phyloP scores from a whole-genome alignment of 2,797 vertebrate genomes.

The Pitangus sulphuratus region DNA sequence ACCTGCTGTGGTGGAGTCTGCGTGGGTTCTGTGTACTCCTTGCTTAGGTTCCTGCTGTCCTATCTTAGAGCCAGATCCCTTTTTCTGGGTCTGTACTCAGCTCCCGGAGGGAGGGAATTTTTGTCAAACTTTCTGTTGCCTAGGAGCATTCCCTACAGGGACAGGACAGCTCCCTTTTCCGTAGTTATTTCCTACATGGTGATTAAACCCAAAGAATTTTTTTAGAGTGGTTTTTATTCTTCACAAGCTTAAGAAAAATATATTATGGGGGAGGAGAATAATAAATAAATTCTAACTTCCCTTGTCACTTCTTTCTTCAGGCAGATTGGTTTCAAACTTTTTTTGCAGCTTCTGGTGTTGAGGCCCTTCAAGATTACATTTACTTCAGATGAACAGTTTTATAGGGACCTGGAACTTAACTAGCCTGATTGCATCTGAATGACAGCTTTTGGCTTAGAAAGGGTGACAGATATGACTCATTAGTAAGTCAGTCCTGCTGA shows the following conservation, averaged over 20 bases:
- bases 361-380: neutral
- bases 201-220: neutral
- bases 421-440: constrained; percentile 1
- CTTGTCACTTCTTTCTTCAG: neutral
- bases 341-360: neutral
- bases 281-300: neutral
- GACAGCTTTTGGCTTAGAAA: constrained; percentile 44
- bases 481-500: constrained; percentile 25
- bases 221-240: neutral
- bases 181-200: neutral
- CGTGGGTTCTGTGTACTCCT: neutral
- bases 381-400: neutral
- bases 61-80: neutral
- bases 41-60: neutral
- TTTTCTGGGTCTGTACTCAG: neutral
- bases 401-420: neutral
- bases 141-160: neutral
- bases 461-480: constrained; percentile 35
- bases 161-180: neutral
- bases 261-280: neutral
- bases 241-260: neutral
- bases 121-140: neutral
- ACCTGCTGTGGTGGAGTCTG: neutral
- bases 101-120: neutral
- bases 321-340: neutral